phyloP scores from a whole-genome alignment of 2,113 vertebrate genomes.

The Megatriorchis doriae region DNA sequence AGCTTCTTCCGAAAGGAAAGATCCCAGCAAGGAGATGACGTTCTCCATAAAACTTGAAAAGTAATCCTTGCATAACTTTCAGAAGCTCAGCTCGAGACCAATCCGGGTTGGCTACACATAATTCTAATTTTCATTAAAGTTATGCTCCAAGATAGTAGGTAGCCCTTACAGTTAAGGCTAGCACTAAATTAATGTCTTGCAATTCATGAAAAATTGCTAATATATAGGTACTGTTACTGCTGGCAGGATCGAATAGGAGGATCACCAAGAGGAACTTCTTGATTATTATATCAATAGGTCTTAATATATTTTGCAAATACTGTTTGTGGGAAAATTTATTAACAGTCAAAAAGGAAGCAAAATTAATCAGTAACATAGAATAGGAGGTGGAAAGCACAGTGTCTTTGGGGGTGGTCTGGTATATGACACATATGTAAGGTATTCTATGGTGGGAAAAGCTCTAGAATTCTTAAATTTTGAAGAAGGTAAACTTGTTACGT shows the following conservation, averaged over 20 bases:
- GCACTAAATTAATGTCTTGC: not conserved
- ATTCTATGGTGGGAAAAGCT: not conserved
- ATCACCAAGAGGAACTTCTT: not conserved
- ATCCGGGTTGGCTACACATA: rapidly evolving
- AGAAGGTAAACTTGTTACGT: not conserved
- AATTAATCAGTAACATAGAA: not conserved
- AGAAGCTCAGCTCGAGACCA: not conserved
- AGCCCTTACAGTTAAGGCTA: not conserved
- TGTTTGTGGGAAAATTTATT: not conserved
- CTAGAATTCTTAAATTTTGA: not conserved
- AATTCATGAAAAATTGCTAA: too few relatives aligned
- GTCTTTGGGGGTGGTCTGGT: not conserved
- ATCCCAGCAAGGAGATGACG: not conserved
- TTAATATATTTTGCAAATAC: not conserved
- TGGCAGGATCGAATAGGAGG: not conserved
- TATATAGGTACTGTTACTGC: not conserved
- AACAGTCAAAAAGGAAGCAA: not conserved
- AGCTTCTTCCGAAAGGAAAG: not conserved
- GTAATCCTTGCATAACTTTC: not conserved
- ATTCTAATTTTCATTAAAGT: not conserved
- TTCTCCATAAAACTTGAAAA: not conserved
- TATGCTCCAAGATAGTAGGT: not conserved
- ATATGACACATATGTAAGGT: rapidly evolving
- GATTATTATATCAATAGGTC: not conserved
- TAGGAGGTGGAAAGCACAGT: rapidly evolving